phyloP scores from a whole-genome alignment of 2,888 invertebrate genomes.

The Cecidostiba fungosa region DNA sequence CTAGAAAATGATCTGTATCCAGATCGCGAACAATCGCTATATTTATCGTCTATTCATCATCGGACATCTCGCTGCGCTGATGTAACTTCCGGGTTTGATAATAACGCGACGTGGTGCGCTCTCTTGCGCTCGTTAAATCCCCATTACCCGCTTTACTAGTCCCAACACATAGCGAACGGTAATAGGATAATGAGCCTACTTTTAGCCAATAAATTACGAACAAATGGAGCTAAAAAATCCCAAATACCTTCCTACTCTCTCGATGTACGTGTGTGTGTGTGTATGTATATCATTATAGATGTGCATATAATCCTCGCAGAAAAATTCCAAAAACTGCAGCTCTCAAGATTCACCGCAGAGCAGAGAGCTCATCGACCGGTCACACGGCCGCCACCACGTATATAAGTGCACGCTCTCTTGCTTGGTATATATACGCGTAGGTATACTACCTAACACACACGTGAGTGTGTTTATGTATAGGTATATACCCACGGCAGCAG shows the following conservation, averaged over 20 bases:
- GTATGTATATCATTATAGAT: neutral
- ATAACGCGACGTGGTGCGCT: neutral
- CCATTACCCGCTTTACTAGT: neutral
- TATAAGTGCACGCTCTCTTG: neutral
- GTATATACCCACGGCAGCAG: neutral
- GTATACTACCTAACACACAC: neutral
- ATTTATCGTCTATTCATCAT: slow-evolving; percentile 21
- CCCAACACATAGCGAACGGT: neutral
- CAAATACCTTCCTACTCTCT: neutral
- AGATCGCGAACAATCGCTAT: neutral
- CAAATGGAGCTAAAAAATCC: neutral
- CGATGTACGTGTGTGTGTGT: neutral
- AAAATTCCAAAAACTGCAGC: neutral
- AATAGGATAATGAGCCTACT: slow-evolving; percentile 2
- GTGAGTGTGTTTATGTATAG: neutral
- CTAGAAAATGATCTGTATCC: neutral
- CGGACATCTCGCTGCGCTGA: neutral
- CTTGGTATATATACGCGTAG: neutral
- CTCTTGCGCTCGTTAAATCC: slow-evolving; percentile 4
- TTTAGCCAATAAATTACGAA: neutral
- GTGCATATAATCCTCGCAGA: neutral
- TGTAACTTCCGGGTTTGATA: slow-evolving; percentile 22
- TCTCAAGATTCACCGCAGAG: neutral
- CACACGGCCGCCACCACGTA: slow-evolving; percentile 10
- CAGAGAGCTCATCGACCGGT: slow-evolving; percentile 58